A percentile compares a stretch with the other conserved stretches of the same genome.
Conservation (phyloP, 35 echinoderm and acorn worm genomes). For the Stichopus chloronotus region DNA sequence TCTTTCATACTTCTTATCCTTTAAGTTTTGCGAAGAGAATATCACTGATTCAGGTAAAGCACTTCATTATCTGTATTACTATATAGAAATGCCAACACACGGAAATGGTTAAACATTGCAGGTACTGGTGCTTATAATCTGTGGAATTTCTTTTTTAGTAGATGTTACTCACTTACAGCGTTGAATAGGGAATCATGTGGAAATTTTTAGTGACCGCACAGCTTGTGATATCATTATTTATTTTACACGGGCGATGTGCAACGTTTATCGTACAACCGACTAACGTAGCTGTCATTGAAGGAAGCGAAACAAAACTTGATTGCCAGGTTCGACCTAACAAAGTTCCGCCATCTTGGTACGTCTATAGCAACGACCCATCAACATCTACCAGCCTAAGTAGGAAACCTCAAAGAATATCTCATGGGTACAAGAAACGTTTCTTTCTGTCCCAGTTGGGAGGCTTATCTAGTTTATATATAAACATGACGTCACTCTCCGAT, state of each 20-base stretch:
- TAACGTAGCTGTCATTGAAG: conserved; percentile 8
- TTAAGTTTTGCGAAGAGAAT: no score
- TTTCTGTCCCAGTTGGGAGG: not conserved
- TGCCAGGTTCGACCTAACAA: not conserved
- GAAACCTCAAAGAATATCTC: not conserved
- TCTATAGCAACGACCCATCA: not conserved
- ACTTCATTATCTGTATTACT: no score
- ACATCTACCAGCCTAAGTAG: not conserved
- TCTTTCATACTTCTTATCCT: no score
- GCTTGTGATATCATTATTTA: not conserved
- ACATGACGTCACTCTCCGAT: not conserved
- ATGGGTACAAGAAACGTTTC: conserved; percentile 36
- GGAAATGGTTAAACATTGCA: no score
- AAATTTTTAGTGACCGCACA: not conserved
- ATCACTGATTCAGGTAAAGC: no score
- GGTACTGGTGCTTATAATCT: no score
- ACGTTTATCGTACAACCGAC: conserved; percentile 4
- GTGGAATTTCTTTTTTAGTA: no score
- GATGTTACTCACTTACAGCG: no score
- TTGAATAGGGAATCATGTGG: not conserved
- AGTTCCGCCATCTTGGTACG: not conserved
- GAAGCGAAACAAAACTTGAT: not conserved
- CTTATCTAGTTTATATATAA: not conserved
- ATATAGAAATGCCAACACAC: no score
- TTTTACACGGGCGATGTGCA: not conserved